phyloP scores from a whole-genome alignment of 2,888 invertebrate species.

The Cryptocephalus moraei region DNA sequence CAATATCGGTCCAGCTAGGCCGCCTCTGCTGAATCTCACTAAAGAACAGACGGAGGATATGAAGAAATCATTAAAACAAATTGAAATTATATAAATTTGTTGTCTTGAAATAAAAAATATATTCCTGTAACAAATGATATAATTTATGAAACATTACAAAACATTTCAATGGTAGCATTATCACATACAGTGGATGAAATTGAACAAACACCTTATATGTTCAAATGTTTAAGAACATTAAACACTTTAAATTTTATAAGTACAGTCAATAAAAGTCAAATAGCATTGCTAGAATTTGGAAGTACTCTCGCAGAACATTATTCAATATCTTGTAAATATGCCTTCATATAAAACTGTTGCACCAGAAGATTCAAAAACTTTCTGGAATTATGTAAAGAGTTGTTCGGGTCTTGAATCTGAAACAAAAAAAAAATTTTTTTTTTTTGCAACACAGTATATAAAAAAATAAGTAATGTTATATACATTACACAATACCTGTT shows the following conservation, averaged over 20 bases:
- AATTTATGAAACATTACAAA: too few species aligned
- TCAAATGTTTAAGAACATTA: too few species aligned
- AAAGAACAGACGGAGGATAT: conserved; percentile 17
- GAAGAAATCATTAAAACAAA: conserved; percentile 6
- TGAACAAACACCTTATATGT: too few species aligned
- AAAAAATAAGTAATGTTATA: background rate
- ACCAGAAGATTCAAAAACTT: conserved; percentile 39
- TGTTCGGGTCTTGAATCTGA: conserved; percentile 44
- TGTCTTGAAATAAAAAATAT: too few species aligned
- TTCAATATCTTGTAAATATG: conserved; percentile 23
- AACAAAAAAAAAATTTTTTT: conserved; percentile 11
- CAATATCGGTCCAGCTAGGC: conserved; percentile 50
- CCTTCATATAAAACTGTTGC: conserved; percentile 40
- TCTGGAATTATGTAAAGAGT: conserved; percentile 45
- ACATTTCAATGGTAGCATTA: too few species aligned
- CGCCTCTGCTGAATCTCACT: conserved; percentile 45
- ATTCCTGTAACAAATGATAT: too few species aligned
- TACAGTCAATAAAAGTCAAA: too few species aligned
- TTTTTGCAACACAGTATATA: background rate
- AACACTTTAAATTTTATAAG: too few species aligned
- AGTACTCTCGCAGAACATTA: too few species aligned
- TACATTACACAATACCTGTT: conserved; percentile 23
- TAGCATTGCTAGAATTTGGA: too few species aligned
- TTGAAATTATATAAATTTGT: too few species aligned
- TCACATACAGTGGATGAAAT: too few species aligned